Evolutionary conservation across 2,113 vertebrate genomes (phyloP).

Genomic region (Cinclus mexicanus): DNA sequence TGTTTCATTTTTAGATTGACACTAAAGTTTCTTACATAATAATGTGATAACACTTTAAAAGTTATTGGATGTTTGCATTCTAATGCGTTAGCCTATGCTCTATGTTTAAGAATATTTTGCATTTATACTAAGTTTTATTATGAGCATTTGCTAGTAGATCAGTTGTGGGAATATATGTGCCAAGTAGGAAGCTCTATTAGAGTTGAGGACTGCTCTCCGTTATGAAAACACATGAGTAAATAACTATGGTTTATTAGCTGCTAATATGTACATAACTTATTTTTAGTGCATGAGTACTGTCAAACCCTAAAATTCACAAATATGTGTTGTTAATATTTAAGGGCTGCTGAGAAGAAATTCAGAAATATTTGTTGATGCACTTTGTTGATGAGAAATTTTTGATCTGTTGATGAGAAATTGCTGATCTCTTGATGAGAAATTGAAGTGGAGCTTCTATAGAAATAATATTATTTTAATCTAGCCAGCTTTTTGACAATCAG

Average conservation of each 20-base stretch:
- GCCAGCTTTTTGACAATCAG: background rate
- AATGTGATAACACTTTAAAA: background rate
- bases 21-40: background rate
- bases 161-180: background rate
- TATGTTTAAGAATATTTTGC: background rate
- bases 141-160: background rate
- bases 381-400: background rate
- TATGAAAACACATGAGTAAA: background rate
- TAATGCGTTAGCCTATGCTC: background rate
- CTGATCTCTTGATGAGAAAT: background rate
- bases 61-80: background rate
- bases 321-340: accelerated
- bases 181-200: background rate
- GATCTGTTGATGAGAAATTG: background rate
- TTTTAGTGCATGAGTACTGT: background rate
- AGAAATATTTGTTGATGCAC: background rate
- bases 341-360: background rate
- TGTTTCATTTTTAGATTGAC: background rate
- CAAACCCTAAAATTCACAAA: background rate
- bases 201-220: background rate
- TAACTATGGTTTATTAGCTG: background rate
- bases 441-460: background rate
- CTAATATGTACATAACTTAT: background rate
- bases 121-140: background rate
- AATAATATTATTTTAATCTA: background rate